Base-by-base conservation (phyloP, 2,888 invertebrate species). In the Leptinotarsa haldemani region DNA sequence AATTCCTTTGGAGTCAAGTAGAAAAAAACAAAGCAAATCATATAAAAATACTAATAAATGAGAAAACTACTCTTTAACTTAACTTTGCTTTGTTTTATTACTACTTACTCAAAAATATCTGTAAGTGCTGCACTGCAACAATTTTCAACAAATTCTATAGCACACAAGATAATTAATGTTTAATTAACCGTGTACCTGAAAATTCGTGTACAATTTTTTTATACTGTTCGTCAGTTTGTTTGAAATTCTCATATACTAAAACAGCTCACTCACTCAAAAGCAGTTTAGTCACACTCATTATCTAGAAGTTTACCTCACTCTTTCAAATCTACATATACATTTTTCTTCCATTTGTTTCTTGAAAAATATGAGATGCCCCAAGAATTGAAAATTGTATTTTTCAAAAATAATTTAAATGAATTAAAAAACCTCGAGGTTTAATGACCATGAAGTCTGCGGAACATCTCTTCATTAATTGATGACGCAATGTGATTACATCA, bases 161-260 rank as follows among this genome's bases (percentile, higher is more conserved):
- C 74, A 77, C 78, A 78, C 71, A 71, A 69, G 25, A 30, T 30
- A 61, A 72, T 77, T 80, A 72, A 73, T 69, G 63, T 70, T 74
- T 68, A 73, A 73, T 64, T 68, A 70, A 75, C 67, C 52, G 58
- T 67, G 65, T 73, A 64, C 50, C 67, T 68, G 50, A 20, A 68
- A 65, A 66, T 78, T 71, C 76, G 80, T 79, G 74, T 78, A 80
- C 73, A 81, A 80, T 78, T 81, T 80, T 79, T 71, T 79, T 82
- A 82, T 80, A 81, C 82, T 82, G 82, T 82, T 81, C 80, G 69
- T 82, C 82, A 82, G 81, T 82, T 81, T 82, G 75, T 82, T 68
- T 20, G 20, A 53, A 68, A 56, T 46, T 58, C 25, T 66, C 47
- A 69, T 50, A 9, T 48, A 47, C n/a, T 66, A 16, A 58, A 61